Percentiles rank a stretch among this genome's conserved stretches.
These are phyloP conservation scores for Mylabris phalerata DNA, from an alignment of 1,140 invertebrate species.

Conservation along the genomic window DNA sequence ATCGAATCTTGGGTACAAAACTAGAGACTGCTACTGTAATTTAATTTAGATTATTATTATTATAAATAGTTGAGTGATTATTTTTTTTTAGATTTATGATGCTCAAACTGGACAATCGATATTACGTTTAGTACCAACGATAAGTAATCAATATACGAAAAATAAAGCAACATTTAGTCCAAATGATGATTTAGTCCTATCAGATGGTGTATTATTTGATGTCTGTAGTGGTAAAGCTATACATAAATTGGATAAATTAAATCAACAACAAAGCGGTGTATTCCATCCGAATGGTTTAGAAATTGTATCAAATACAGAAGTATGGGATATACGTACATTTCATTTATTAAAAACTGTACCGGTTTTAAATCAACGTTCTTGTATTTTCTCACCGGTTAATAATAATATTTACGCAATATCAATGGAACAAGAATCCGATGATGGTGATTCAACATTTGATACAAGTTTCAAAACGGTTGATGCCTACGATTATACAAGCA, in stretches of 20 bases:
- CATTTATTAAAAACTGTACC: constrained; percentile 90
- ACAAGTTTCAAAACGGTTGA: constrained; percentile 93
- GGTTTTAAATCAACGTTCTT: constrained; percentile 80
- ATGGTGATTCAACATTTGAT: constrained; percentile 54
- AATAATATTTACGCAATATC: constrained; percentile 54
- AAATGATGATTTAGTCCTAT: constrained; percentile 87
- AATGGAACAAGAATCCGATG: constrained; percentile 44
- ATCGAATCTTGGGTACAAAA: constrained; percentile 78
- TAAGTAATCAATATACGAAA: constrained; percentile 87
- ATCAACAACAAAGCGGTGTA: constrained; percentile 87
- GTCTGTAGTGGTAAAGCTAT: constrained; percentile 78
- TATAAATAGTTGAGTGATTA: constrained; percentile 49
- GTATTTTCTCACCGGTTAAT: constrained; percentile 63
- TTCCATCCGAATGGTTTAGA: constrained; percentile 97
- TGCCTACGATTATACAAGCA: constrained; percentile 86
- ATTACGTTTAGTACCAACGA: constrained; percentile 64
- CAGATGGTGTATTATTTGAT: constrained; percentile 96
- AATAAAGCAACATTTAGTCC: constrained; percentile 93
- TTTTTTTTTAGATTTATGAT: constrained; percentile 74
- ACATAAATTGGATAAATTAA: constrained; percentile 97
- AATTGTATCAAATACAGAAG: constrained; percentile 78
- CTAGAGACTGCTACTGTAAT: constrained; percentile 63
- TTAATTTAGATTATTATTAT: constrained; percentile 44
- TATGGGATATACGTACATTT: constrained; percentile 95
- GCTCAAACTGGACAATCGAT: constrained; percentile 72